Evolutionary conservation across 2,888 invertebrate genomes (phyloP).

Genomic region (Drosophila anomalipes): DNA sequence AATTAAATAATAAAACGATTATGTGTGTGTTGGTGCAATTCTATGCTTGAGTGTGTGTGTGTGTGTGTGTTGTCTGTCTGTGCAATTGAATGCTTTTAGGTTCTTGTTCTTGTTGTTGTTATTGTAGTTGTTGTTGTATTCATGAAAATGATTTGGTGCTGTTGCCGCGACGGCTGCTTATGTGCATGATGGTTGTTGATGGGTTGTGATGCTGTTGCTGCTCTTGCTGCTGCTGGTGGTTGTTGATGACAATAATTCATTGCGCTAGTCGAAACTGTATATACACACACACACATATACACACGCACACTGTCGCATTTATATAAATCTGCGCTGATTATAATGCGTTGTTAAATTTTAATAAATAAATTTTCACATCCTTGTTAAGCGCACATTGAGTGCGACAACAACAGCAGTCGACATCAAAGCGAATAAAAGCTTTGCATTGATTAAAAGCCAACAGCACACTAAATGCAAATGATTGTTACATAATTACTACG

Average conservation of each 20-base stretch:
- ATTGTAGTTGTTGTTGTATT: slow-evolving; percentile 33
- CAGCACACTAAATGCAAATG: slow-evolving; percentile 65
- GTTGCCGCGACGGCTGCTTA: slow-evolving; percentile 55
- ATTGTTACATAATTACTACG: slow-evolving; percentile 67
- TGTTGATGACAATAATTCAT: slow-evolving; percentile 67
- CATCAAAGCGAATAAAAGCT: slow-evolving; percentile 21
- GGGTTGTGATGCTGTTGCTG: slow-evolving; percentile 35
- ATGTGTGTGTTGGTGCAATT: slow-evolving; percentile 51
- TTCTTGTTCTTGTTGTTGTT: slow-evolving; percentile 32
- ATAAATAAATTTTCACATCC: slow-evolving; percentile 83
- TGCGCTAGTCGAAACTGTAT: slow-evolving; percentile 51
- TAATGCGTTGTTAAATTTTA: slow-evolving; percentile 83
- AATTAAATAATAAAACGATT: slow-evolving; percentile 83
- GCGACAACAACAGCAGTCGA: slow-evolving; percentile 40
- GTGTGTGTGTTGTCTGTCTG: slow-evolving; percentile 51
- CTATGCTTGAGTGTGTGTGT: slow-evolving; percentile 27
- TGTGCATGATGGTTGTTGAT: slow-evolving; percentile 70
- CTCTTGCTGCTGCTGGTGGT: slow-evolving; percentile 57
- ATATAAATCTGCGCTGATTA: slow-evolving; percentile 80
- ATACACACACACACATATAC: slow-evolving; percentile 42
- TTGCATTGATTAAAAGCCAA: slow-evolving; percentile 72
- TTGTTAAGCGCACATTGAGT: slow-evolving; percentile 75
- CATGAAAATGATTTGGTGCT: slow-evolving; percentile 64
- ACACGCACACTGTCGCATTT: slow-evolving; percentile 28
- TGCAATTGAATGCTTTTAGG: slow-evolving; percentile 69